These are phyloP conservation scores for Dreissena polymorpha DNA, from an alignment of 1,140 invertebrate species.

Conservation along the genomic window DNA sequence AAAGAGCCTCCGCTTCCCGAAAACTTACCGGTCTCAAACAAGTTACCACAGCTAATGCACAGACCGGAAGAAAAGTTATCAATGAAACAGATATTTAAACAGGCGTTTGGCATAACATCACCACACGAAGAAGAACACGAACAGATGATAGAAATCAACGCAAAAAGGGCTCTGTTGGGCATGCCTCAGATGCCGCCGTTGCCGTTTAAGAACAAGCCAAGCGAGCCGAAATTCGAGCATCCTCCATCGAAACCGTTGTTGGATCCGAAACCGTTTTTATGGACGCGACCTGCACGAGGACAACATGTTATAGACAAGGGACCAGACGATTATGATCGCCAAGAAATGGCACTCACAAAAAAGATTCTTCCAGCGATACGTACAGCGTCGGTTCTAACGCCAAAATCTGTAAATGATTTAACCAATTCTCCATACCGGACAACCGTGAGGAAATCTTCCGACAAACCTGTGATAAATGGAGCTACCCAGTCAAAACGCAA, in stretches of 20 bases:
- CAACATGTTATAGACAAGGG: too few species aligned
- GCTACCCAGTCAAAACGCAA: too few species aligned
- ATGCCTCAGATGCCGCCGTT: constrained; percentile 13
- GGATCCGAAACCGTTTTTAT: not conserved
- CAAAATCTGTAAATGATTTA: too few species aligned
- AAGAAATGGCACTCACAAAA: too few species aligned
- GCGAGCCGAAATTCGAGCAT: not conserved
- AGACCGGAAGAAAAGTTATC: constrained; percentile 34
- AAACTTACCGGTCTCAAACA: constrained; percentile 34
- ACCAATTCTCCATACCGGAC: too few species aligned
- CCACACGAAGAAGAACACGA: not conserved
- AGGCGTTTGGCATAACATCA: constrained; percentile 24
- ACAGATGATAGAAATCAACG: constrained; percentile 22
- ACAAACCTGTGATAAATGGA: too few species aligned
- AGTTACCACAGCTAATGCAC: constrained; percentile 44
- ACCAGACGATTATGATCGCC: too few species aligned
- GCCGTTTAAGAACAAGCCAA: constrained; percentile 22
- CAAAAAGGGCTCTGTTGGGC: not conserved
- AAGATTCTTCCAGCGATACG: too few species aligned
- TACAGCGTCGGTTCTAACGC: too few species aligned
- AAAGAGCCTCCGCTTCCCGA: constrained; percentile 36
- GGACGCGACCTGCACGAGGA: not conserved
- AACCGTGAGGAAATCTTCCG: too few species aligned
- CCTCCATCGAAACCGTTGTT: not conserved
- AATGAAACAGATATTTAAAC: constrained; percentile 12